Percentiles rank a stretch among this genome's conserved stretches.
Evolutionary conservation across 1,140 invertebrate genomes (phyloP).

Genomic region (Penaeus vannamei): DNA sequence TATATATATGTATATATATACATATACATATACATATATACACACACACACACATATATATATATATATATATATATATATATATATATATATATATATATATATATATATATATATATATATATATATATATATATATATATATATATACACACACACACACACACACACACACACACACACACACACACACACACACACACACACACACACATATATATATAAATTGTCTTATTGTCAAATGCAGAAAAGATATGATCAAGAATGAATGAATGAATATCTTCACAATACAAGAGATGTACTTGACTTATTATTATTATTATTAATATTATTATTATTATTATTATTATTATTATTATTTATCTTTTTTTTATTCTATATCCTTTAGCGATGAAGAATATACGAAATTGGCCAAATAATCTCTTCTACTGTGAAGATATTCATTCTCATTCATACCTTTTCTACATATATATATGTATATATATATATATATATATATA

Average conservation of each 20-base stretch:
- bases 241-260: not conserved
- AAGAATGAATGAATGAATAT: too few relatives aligned
- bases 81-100: conserved; percentile 16
- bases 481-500: too few relatives aligned
- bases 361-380: too few relatives aligned
- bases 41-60: conserved; percentile 12
- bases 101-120: conserved; percentile 16
- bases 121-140: conserved; percentile 16
- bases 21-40: conserved; percentile 13
- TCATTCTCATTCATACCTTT: too few relatives aligned
- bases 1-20: too few relatives aligned
- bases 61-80: conserved; percentile 16
- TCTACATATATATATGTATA: too few relatives aligned
- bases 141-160: conserved; percentile 12
- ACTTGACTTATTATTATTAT: too few relatives aligned
- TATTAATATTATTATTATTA: not conserved
- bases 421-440: too few relatives aligned
- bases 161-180: conserved; percentile 11
- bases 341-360: not conserved
- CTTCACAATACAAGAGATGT: too few relatives aligned
- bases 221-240: not conserved
- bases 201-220: conserved; percentile 12
- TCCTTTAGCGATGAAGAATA: too few relatives aligned
- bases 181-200: conserved; percentile 12
- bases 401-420: too few relatives aligned